Percentiles rank a stretch among this genome's conserved stretches.
These are phyloP conservation scores for Coreoperca whiteheadi DNA, from an alignment of 2,113 vertebrate species.

Conservation along the genomic window DNA sequence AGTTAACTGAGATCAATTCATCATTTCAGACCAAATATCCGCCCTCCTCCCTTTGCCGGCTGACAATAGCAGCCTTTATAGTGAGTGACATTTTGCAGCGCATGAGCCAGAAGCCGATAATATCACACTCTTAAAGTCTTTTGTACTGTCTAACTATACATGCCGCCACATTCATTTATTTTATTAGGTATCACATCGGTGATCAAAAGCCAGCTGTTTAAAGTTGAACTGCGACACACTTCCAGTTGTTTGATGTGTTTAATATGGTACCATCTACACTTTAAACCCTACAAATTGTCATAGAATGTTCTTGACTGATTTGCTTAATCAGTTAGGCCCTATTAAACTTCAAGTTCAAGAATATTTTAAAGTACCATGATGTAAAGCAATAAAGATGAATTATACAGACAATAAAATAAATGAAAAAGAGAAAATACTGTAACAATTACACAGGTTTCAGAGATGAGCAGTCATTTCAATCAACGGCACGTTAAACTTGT, in stretches of 20 bases:
- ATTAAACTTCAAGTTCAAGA: neutral
- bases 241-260: neutral
- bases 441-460: neutral
- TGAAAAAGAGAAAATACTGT: neutral
- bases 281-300: slow-evolving; percentile 10
- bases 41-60: slow-evolving; percentile 22
- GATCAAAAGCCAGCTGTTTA: slow-evolving; percentile 47
- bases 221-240: neutral
- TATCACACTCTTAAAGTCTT: slow-evolving; percentile 35
- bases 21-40: slow-evolving; percentile 61
- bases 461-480: neutral
- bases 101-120: slow-evolving; percentile 50
- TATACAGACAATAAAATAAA: neutral
- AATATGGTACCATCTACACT: neutral
- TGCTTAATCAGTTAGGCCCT: neutral
- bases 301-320: neutral
- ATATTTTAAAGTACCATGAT: neutral
- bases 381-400: neutral
- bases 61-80: slow-evolving; percentile 45
- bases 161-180: slow-evolving; percentile 49
- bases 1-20: slow-evolving; percentile 72
- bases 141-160: slow-evolving; percentile 49
- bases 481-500: neutral
- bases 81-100: slow-evolving; percentile 46
- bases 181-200: slow-evolving; percentile 28